Base-by-base conservation (phyloP, 2,113 vertebrate species). In the Ailurus styani region DNA sequence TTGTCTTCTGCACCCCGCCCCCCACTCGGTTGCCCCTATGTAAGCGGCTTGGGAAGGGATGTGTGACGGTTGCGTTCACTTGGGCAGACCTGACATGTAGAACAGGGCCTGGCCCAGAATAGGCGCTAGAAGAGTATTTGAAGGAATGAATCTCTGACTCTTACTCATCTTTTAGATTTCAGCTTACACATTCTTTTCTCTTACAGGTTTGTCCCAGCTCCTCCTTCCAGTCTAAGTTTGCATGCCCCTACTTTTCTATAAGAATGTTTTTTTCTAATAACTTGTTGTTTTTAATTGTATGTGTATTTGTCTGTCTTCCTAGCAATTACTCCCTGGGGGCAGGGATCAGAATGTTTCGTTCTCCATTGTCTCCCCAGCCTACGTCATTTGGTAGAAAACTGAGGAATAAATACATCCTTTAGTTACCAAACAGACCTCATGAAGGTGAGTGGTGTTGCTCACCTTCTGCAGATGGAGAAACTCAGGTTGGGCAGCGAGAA, bases 1-100 rank as follows among this genome's bases (percentile, higher is more conserved):
- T 50, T 82, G 64, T 29, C 78, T 40, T n/a, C 27, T 50, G 31
- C 50, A n/a, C 2, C 4, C 13, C 13, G 11, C 10, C 52, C 1
- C 3, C 68, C 21, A 0, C n/a, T n/a, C n/a, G n/a, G n/a, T n/a
- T 20, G 37, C 40, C 14, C 66, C 27, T 1, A 10, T 3, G 6
- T 42, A 12, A 50, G 50, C 15, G 12, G 37, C 82, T 29, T 42
- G 85, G 82, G 62, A 55, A 37, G 40, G 12, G 25, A 14, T 7
- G 45, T 17, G 2, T 25, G 2, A 14, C 34, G 11, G 4, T 45
- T 21, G 27, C 1, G 23, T 72, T 91, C 93, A 2, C 70, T 5
- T n/a, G 8, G 3, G 12, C 13, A 10, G 62, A 27, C 75, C 66
- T 40, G 60, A 21, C 78, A 8, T 57, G 14, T 34, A 2, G n/a